Evolutionary conservation across 2,113 vertebrate genomes (phyloP).

Genomic region (Lophotis ruficrista): DNA sequence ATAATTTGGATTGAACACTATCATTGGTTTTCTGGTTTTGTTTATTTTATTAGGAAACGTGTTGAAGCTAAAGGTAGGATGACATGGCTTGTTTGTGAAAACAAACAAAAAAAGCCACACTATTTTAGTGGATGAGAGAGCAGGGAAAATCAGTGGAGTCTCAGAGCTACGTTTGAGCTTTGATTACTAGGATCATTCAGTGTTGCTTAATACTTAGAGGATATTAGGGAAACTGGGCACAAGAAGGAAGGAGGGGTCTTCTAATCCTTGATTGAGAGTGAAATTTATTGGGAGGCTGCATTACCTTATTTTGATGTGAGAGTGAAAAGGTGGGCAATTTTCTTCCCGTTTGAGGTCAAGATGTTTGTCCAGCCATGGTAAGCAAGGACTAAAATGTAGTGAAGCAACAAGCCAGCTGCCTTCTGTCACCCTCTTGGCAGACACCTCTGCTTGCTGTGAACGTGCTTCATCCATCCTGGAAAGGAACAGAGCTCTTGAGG

Average conservation of each 20-base stretch:
- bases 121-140: neutral
- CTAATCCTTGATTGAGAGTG: neutral
- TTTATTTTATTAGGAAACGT: neutral
- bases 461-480: accelerated
- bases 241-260: neutral
- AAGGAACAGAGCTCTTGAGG: neutral
- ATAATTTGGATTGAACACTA: neutral
- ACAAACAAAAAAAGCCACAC: neutral
- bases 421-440: neutral
- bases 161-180: neutral
- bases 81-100: neutral
- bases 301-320: neutral
- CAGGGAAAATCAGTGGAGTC: neutral
- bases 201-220: neutral
- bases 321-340: neutral
- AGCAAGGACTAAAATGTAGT: neutral
- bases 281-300: neutral
- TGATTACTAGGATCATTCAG: neutral
- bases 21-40: neutral
- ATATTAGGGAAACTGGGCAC: neutral
- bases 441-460: neutral
- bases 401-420: neutral
- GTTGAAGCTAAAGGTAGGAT: neutral
- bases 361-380: neutral
- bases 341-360: accelerated